Base-by-base conservation (phyloP, 2,113 vertebrate species). In the Malurus cyaneus region DNA sequence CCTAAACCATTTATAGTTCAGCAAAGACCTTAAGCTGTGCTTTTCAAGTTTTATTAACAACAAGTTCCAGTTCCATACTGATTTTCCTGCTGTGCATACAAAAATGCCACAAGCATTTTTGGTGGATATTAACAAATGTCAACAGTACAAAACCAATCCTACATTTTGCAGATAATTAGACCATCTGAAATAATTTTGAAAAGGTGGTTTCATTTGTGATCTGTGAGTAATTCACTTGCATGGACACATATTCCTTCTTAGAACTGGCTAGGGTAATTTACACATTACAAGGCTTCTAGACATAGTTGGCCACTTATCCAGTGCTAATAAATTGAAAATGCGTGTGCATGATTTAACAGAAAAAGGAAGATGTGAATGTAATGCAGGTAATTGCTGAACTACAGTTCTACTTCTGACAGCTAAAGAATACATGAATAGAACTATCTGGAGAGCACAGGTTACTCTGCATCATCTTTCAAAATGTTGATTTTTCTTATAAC, bases 21-120 rank as follows among this genome's bases (percentile, higher is more conserved):
- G 85, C 74, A 90, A 95, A 94, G 93, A 97, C 94, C 71, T 94
- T 97, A 96, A 97, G 91, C 94, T 93, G 85, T 94, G 84, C 92
- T 96, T 97, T 97, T 97, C 94, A 96, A 93, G 44, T 96, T 97
- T 97, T 95, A 97, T 97, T 97, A 97, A 94, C 88, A 96, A 97
- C 82, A 94, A 96, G 70, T 86, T 94, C 92, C 65, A 92, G 80
- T 94, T 97, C 82, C 94, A 87, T 81, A 94, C 82, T 80, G 89
- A 95, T 94, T 94, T 96, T 90, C 94, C 95, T 87, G 91, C 94
- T 94, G 91, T 79, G 92, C 92, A 92, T 93, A 95, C 70, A 93
- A 94, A 96, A 97, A 96, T 64, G 92, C 94, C 97, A 95, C 1
- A 1, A 97, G 96, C 95, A 94, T 95, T 96, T 97, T 97, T 90